phyloP scores from a whole-genome alignment of 2,888 invertebrate species.

The Hybos culiciformis region DNA sequence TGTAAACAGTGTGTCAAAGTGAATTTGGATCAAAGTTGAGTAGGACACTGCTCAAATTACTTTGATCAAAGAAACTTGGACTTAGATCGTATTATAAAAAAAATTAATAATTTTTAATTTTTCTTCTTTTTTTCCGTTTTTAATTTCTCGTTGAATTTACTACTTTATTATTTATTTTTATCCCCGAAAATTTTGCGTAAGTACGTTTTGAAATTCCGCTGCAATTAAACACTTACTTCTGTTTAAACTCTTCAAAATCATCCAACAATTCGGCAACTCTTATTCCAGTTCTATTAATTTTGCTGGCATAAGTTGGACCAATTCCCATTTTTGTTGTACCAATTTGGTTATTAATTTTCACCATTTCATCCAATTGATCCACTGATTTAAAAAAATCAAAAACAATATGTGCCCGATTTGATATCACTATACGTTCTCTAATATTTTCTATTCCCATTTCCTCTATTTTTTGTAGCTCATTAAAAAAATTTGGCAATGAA shows the following conservation, averaged over 20 bases:
- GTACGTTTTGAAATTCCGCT: constrained; percentile 55
- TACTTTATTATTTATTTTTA: constrained; percentile 59
- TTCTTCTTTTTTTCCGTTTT: no score
- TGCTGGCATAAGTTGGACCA: constrained; percentile 85
- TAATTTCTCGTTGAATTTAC: no score
- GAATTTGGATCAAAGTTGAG: no score
- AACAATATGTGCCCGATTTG: constrained; percentile 80
- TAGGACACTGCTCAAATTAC: no score
- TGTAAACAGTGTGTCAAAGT: no score
- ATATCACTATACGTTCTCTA: constrained; percentile 69
- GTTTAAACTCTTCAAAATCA: constrained; percentile 65
- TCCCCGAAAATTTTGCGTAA: constrained; percentile 66
- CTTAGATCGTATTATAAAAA: no score
- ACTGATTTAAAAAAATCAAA: constrained; percentile 75
- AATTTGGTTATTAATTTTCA: constrained; percentile 70
- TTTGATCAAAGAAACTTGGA: no score
- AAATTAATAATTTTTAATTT: no score
- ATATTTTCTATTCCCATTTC: constrained; percentile 66
- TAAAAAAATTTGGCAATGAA: constrained; percentile 81
- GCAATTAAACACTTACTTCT: constrained; percentile 57
- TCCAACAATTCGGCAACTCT: constrained; percentile 80
- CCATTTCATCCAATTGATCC: constrained; percentile 74
- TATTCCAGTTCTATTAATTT: constrained; percentile 81
- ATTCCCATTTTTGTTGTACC: constrained; percentile 95
- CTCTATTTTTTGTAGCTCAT: constrained; percentile 78